Evolutionary conservation across 2,797 vertebrate species (phyloP), one percentile per base, ranked within the genome.

Genomic region (Hemibagrus guttatus): DNA sequence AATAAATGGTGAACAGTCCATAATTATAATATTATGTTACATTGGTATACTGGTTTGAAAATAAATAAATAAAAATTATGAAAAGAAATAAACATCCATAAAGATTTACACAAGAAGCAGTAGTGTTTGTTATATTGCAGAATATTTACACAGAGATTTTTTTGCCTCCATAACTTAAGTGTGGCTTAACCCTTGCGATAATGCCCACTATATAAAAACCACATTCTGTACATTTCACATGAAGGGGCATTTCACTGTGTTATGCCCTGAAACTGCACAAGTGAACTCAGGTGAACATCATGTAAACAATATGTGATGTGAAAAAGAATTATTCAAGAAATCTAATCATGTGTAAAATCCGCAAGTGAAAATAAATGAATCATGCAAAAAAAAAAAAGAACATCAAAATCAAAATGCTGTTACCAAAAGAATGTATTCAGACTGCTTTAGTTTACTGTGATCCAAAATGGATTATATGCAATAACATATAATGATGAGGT

Each of bases 21-120:
- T 68, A 83, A 87, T 71, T 61, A 49, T 81, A 81, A 61, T 11
- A 86, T 49, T 39, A 26, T 9, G 3, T 42, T 79, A 85, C 17
- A 68, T 8, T 59, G 28, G 4, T 35, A 58, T 16, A 12, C 75
- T 78, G 16, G n/a, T 54, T 6, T n/a, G 52, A 52, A 76, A 12
- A 14, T 31, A 58, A 59, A 6, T 1, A 12, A 54, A 19, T 54
- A 8, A 76, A 76, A 52, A 75, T 23, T 26, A 84, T 4, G 8
- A 31, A 1, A 46, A 31, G 26, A 78, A 64, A 85, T 26, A 28
- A 17, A 64, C 5, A 61, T 26, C 28, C 2, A 59, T 31, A 1
- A n/a, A 12, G 66, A 71, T 17, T 46, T 49, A 3, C 69, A 61
- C 19, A 3, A 75, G 35, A 46, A 71, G 21, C 49, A 46, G 54